These are phyloP conservation scores for Corythaeola cristata DNA, from an alignment of 2,113 vertebrate genomes.

Conservation along the genomic window DNA sequence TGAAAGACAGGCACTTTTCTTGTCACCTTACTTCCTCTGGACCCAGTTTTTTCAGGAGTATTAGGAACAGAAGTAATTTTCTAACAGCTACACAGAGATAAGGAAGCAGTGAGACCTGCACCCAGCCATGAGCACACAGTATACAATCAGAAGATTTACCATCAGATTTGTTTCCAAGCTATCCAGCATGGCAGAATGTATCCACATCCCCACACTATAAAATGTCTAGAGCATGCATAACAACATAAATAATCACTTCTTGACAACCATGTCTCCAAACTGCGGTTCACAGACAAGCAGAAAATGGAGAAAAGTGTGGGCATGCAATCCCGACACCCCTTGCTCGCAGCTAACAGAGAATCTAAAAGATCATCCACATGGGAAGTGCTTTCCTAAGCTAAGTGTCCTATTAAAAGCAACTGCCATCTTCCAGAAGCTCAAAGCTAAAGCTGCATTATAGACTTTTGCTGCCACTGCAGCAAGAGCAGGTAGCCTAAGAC, in stretches of 20 bases:
- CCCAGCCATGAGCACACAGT: not conserved
- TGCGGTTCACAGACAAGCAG: not conserved
- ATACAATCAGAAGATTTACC: not conserved
- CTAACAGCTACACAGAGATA: not conserved
- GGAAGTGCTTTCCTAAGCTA: not conserved
- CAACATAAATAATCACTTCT: not conserved
- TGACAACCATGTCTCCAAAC: not conserved
- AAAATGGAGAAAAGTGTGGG: not conserved
- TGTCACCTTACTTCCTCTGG: slow-evolving; percentile 2
- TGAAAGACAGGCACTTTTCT: not conserved
- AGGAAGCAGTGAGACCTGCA: not conserved
- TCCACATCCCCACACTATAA: not conserved
- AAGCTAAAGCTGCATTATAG: not conserved
- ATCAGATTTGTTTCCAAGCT: not conserved
- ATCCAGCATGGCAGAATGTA: not conserved
- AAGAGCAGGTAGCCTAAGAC: not conserved
- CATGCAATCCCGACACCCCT: not conserved
- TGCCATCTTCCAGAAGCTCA: not conserved
- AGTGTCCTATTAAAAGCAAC: not conserved
- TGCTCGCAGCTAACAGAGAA: not conserved
- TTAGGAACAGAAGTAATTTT: slow-evolving; percentile 4
- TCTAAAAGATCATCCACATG: not conserved
- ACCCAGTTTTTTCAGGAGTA: not conserved
- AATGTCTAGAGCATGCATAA: not conserved
- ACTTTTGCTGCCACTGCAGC: not conserved